phyloP scores from a whole-genome alignment of 2,888 invertebrate species.

The Chromoteleia sp. region DNA sequence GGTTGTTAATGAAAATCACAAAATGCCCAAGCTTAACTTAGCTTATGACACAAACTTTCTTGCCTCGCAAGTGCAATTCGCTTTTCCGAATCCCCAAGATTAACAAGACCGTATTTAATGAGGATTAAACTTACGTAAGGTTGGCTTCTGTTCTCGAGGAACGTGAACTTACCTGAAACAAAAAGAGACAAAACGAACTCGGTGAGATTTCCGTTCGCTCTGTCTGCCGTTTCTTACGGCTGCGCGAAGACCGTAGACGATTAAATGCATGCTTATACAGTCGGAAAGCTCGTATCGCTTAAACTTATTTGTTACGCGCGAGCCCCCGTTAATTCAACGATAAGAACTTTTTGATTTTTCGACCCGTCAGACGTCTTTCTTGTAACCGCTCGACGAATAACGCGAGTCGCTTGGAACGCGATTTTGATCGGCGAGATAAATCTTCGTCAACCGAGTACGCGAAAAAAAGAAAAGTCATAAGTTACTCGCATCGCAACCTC shows the following conservation, averaged over 20 bases:
- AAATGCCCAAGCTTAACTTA: constrained; percentile 68
- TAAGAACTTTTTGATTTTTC: constrained; percentile 41
- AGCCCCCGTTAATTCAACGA: constrained; percentile 25
- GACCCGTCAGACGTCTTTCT: constrained; percentile 11
- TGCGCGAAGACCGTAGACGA: constrained; percentile 48
- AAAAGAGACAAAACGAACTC: constrained; percentile 68
- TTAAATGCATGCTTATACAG: constrained; percentile 57
- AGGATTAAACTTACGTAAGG: constrained; percentile 72
- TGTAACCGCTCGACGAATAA: not conserved
- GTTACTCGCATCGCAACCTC: constrained; percentile 40
- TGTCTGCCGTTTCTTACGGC: constrained; percentile 50
- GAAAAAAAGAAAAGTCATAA: constrained; percentile 21
- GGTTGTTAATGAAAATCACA: constrained; percentile 70
- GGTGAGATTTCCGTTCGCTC: constrained; percentile 51
- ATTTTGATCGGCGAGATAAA: constrained; percentile 21
- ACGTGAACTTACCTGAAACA: constrained; percentile 68
- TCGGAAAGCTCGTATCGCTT: constrained; percentile 48
- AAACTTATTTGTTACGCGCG: constrained; percentile 30
- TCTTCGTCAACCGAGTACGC: constrained; percentile 1
- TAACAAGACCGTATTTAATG: constrained; percentile 71
- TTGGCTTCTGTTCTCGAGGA: constrained; percentile 67
- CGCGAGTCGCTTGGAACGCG: constrained; percentile 1
- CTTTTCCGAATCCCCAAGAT: constrained; percentile 69
- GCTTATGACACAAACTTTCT: constrained; percentile 71
- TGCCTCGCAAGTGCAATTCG: constrained; percentile 67